Evolutionary conservation across 37 sponge, comb jelly and placozoan genomes (phyloP), one percentile per base, ranked within the genome.

Genomic region (Tethya wilhelma): DNA sequence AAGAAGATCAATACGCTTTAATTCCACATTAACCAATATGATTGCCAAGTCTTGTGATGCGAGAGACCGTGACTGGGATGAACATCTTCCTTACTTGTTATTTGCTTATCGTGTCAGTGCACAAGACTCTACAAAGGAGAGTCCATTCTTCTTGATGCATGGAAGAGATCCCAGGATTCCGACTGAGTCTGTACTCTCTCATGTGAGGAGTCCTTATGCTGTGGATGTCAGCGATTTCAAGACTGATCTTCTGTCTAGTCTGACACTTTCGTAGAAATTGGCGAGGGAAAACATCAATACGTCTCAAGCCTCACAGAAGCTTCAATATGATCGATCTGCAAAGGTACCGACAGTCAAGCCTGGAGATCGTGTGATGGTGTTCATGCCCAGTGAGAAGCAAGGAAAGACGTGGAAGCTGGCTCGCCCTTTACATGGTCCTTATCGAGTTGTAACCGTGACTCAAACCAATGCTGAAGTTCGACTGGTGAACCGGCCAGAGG

Each of bases 1-100:
- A 71, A 59, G 22, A 87, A 87, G 28, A 73, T 87, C 44, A 88
- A 88, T 66, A 88, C 89, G 49, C 69, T 72, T 26, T 78, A 69
- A 5, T 81, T 75, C 28, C 89, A 81, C 22, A 70, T 85, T 34
- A 45, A 71, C 60, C 11, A 26, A 64, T 33, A 81, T 82, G 78
- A 8, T 80, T 57, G 56, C 88, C 2, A 87, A 87, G 74, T 67
- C 32, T 23, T 69, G 82, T 38, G 30, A 31, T 55, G 71, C 41
- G 8, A 22, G 40, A 34, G 71, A 69, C 32, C 8, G 43, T 31
- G 80, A 89, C 33, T 84, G 84, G 80, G 84, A 84, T 36, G 40
- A 29, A 4, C 67, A 72, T 67, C 62, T 89, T 2, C 80, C 80
- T 4, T 78, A 72, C 30, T n/a, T 84, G 17, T 38, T 89, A 36